These are phyloP conservation scores for Timema podura DNA, from an alignment of 2,888 invertebrate genomes.

Conservation along the genomic window DNA sequence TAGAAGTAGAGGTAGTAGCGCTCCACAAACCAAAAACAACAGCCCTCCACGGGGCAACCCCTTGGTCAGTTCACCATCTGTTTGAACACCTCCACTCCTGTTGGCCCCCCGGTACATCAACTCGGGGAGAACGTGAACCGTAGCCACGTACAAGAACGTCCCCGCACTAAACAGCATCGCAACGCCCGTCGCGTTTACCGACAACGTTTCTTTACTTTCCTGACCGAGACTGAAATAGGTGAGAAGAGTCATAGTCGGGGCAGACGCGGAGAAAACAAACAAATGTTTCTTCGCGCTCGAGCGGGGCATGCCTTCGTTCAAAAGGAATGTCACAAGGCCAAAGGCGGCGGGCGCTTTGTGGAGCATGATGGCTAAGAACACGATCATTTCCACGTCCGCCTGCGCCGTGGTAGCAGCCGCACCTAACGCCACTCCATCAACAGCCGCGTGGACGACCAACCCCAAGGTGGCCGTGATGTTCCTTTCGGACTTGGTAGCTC, in stretches of 20 bases:
- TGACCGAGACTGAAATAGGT: slow-evolving; percentile 93
- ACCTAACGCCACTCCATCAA: slow-evolving; percentile 96
- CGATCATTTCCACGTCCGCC: slow-evolving; percentile 94
- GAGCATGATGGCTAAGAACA: slow-evolving; percentile 97
- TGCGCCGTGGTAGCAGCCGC: slow-evolving; percentile 96
- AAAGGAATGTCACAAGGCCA: slow-evolving; percentile 93
- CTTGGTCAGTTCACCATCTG: slow-evolving; percentile 14
- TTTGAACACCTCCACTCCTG: slow-evolving; percentile 9
- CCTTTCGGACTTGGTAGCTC: slow-evolving; percentile 43
- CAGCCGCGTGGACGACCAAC: slow-evolving; percentile 97
- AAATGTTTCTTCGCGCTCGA: slow-evolving; percentile 84
- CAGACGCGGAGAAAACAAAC: slow-evolving; percentile 86
- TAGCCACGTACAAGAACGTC: slow-evolving; percentile 97
- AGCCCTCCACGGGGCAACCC: slow-evolving; percentile 76
- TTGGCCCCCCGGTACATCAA: slow-evolving; percentile 52
- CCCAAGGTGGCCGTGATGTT: slow-evolving; percentile 94
- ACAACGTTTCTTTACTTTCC: slow-evolving; percentile 86
- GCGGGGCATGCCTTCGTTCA: slow-evolving; percentile 92
- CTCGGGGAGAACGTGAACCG: slow-evolving; percentile 97
- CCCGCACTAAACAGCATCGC: slow-evolving; percentile 99
- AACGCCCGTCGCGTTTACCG: slow-evolving; percentile 90
- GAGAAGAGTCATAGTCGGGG: slow-evolving; percentile 81
- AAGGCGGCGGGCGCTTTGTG: slow-evolving; percentile 99
- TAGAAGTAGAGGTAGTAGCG: slow-evolving; percentile 82
- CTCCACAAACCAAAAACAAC: slow-evolving; percentile 77